A percentile compares a stretch with the other conserved stretches of the same genome.
Evolutionary conservation across 2,888 invertebrate genomes (phyloP).

Genomic region (Micoletzkya japonica): DNA sequence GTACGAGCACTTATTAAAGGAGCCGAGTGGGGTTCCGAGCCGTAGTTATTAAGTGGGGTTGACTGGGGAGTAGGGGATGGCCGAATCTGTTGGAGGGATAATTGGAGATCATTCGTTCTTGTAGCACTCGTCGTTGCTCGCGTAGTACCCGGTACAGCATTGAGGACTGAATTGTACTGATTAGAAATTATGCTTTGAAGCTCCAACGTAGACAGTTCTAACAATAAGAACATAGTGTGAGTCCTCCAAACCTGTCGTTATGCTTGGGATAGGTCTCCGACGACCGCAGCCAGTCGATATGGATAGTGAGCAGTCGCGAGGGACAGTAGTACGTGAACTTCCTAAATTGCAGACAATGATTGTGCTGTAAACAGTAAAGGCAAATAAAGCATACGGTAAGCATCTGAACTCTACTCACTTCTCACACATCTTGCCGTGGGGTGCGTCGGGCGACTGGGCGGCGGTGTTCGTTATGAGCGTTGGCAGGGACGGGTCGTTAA

Average conservation of each 20-base stretch:
- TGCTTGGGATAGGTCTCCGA: neutral
- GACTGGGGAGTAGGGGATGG: too few species aligned
- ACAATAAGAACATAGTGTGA: neutral
- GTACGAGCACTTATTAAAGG: too few species aligned
- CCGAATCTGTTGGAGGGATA: too few species aligned
- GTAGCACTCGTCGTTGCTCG: slow-evolving; percentile 41
- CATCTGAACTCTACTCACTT: slow-evolving; percentile 12
- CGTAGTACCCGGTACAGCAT: slow-evolving; percentile 50
- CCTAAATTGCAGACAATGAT: too few species aligned
- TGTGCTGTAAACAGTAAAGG: too few species aligned
- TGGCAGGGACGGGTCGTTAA: slow-evolving; percentile 1
- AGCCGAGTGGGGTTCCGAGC: too few species aligned
- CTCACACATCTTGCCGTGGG: slow-evolving; percentile 8
- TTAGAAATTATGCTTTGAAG: neutral
- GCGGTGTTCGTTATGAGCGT: slow-evolving; percentile 6
- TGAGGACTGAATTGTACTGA: slow-evolving; percentile 27
- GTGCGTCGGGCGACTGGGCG: neutral
- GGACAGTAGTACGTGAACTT: slow-evolving; percentile 60
- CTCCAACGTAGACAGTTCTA: neutral
- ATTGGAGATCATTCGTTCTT: slow-evolving; percentile 34
- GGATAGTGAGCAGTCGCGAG: slow-evolving; percentile 56
- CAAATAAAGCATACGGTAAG: too few species aligned
- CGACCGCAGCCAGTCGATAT: slow-evolving; percentile 49
- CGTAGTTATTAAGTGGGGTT: too few species aligned
- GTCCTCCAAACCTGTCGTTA: slow-evolving; percentile 7